Base-by-base conservation (phyloP, 2,113 vertebrate genomes). In the Oreotrochilus melanogaster region DNA sequence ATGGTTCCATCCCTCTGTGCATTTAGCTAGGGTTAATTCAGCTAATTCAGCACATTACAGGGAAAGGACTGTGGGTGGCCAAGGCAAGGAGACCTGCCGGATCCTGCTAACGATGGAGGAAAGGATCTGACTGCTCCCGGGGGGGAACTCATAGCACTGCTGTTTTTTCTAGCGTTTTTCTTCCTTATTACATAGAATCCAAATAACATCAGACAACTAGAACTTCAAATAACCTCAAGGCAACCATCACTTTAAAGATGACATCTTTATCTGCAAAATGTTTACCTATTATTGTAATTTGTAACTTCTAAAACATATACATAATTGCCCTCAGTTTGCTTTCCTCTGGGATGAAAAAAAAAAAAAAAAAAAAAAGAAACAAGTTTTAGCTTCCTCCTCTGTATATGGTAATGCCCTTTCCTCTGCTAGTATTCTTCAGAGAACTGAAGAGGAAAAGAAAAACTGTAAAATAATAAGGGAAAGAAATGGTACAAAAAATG, bases 321-420 rank as follows among this genome's bases (percentile, higher is more conserved):
- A 75, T 79, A 89, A 92, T 33, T 88, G 5, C 57, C 53, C 56
- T 86, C 35, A 6, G 57, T 78, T 93, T 92, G 72, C 72, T 92
- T 86, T 86, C 64, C 76, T 37, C 39, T 56, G 73, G 65, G 60
- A 84, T 66, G 18, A 94, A 88, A 82, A 61, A 50, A 21, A 92
- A 88, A 82, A 61, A 43, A 48, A 22, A n/a, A n/a, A n/a, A n/a
- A n/a, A n/a, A n/a, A 19, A 7, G 6, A 9, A 16, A 45, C 14
- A 45, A 80, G 50, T 86, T 86, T 60, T 65, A 70, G 45, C 51
- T 76, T 37, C 48, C 15, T 56, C 28, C 42, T 86, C 69, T 72
- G n/a, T 60, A 65, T 78, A 30, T 42, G 72, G 83, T 56, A 78
- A 92, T 67, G 76, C 90, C 75, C 87, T 82, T 93, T 82, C 82